Base-by-base conservation (phyloP, 2,113 vertebrate genomes). In the Zapornia atra region DNA sequence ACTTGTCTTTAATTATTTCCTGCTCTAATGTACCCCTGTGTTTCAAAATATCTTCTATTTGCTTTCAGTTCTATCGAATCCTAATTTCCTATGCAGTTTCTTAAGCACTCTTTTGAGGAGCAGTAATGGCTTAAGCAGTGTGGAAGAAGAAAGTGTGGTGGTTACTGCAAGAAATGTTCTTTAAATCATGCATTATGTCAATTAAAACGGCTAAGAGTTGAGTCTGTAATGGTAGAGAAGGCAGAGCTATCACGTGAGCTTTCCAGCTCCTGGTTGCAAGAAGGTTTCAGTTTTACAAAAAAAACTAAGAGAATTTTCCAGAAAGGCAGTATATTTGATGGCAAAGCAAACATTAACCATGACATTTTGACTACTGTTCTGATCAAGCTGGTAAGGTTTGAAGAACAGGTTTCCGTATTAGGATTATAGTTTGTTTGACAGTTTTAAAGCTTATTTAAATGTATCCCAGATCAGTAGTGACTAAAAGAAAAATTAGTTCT, bases 401-500 rank as follows among this genome's bases (percentile, higher is more conserved):
- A 71, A 80, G 40, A 81, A 4, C 40, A 33, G 34, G 33, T 68
- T 33, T 88, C 34, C 19, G 12, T 81, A 44, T 25, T 21, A 57
- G 76, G 20, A 12, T 72, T 44, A 16, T 56, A 61, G 57, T 15
- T 92, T 78, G 42, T 31, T 36, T 46, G 34, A 46, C 15, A 53
- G 38, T 34, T 92, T 86, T 64, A 88, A 75, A 86, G 42, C 76
- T 93, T 10, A 79, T 94, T 90, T 75, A 84, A 90, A 94, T 78
- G 48, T n/a, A 88, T 53, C 34, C 33, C 80, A 69, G 59, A 88
- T 51, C 12, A 75, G 26, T 9, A 57, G 42, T 31, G 64, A 86
- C 68, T 78, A 60, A 90, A 79, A 40, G 38, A 92, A 92, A 75
- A 88, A 94, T 29, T 60, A 53, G 68, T 94, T 21, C 13, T 63